Evolutionary conservation across 2,797 vertebrate genomes (phyloP).

Genomic region (Spinibarbus caldwelli): DNA sequence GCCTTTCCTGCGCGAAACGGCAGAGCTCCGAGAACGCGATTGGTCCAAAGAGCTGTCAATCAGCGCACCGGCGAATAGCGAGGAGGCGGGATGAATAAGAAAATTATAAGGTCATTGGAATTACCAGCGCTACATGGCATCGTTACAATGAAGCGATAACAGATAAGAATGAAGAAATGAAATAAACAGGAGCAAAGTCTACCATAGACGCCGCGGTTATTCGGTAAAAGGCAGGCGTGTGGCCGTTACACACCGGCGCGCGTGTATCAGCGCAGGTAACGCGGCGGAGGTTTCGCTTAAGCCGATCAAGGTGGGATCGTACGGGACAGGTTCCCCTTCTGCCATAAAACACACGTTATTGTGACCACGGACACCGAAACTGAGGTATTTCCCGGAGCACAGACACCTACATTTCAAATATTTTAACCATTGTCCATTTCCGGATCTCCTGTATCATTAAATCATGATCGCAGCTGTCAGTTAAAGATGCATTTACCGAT

Average conservation of each 20-base stretch:
- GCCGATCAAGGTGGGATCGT: conserved; percentile 79
- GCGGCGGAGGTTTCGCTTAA: conserved; percentile 69
- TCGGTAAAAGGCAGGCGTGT: conserved; percentile 24
- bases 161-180: conserved; percentile 63
- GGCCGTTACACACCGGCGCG: too few species aligned
- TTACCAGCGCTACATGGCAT: conserved; percentile 68
- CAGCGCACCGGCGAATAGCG: conserved; percentile 62
- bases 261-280: conserved; percentile 64
- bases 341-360: conserved; percentile 64
- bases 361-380: conserved; percentile 66
- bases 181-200: conserved; percentile 70
- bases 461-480: conserved; percentile 52
- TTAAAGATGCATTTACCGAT: conserved; percentile 34
- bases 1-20: conserved; percentile 62
- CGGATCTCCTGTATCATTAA: conserved; percentile 56
- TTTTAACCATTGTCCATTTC: conserved; percentile 47
- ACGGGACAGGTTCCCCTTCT: conserved; percentile 65
- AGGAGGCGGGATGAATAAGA: conserved; percentile 73
- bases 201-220: conserved; percentile 32
- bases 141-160: conserved; percentile 64
- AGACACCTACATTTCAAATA: not conserved
- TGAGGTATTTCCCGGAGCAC: conserved; percentile 69
- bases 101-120: conserved; percentile 86
- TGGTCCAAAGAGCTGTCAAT: conserved; percentile 62
- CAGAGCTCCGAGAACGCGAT: conserved; percentile 38